Base-by-base conservation (phyloP, 2,113 vertebrate genomes). In the Rhynchomys soricoides region DNA sequence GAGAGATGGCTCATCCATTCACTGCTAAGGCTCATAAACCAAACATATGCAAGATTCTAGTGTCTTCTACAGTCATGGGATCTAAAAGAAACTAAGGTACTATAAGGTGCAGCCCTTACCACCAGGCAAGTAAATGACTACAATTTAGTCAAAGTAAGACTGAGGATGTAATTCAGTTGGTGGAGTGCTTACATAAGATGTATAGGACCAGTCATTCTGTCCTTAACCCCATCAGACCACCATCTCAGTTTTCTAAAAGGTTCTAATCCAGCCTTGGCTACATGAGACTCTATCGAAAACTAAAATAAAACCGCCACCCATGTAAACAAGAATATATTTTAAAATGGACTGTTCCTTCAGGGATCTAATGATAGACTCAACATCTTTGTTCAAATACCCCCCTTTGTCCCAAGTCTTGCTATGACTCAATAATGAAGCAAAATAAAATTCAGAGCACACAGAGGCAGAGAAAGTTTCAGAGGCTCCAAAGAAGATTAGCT, bases 321-420 rank as follows among this genome's bases (percentile, higher is more conserved):
- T 2, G 12, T 52, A n/a, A 96, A 64, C 12, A 62, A 81, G 62
- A 96, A 92, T 50, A 73, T 13, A 91, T 52, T n/a, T n/a, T n/a
- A 96, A 87, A 71, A 79, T 68, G n/a, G 74, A 59, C 66, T 82
- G 21, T 82, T 94, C 40, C 73, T 89, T 96, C n/a, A 16, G 43
- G 37, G 74, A 55, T 90, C 66, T 88, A 93, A 59, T 94, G 77
- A 89, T 24, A 87, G 59, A 82, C 15, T 81, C 16, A 22, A 87
- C 70, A 93, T 40, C 26, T 89, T 86, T 83, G 71, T 50, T 55
- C 34, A 64, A 57, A 82, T 78, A 40, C 78, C 31, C 64, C 11
- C 86, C 79, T 34, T 50, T 89, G 40, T 95, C 31, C 62, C 78
- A 87, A 75, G 12, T 43, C 43, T 94, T 79, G 26, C 52, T 82